A percentile compares a stretch with the other conserved stretches of the same genome.
These are phyloP conservation scores for Spermophilus dauricus DNA, from an alignment of 2,113 vertebrate species.

Conservation along the genomic window DNA sequence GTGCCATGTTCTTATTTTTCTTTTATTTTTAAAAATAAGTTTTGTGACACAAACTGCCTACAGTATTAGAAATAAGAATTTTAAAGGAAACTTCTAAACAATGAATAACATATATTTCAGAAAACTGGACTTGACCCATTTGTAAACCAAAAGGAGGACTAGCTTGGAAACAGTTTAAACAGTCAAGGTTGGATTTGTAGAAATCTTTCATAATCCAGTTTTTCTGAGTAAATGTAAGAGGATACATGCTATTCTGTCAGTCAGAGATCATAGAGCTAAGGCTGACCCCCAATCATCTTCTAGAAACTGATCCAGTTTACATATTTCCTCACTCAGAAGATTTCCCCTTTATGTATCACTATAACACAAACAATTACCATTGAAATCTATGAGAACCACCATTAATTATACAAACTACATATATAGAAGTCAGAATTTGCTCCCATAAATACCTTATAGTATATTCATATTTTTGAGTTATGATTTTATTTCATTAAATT, in stretches of 20 bases:
- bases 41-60: background rate
- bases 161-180: slow-evolving; percentile 9
- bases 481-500: background rate
- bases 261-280: background rate
- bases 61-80: slow-evolving; percentile 11
- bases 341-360: background rate
- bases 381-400: background rate
- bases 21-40: background rate
- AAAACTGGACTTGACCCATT: background rate
- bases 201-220: background rate
- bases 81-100: background rate
- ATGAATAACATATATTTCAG: background rate
- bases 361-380: background rate
- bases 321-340: background rate
- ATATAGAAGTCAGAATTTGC: slow-evolving; percentile 22
- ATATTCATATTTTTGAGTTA: background rate
- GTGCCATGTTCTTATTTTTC: background rate
- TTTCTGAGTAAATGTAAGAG: background rate
- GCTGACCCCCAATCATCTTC: background rate
- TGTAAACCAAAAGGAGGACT: background rate
- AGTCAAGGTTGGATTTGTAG: background rate
- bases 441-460: background rate
- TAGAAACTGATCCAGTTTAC: background rate
- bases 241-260: background rate
- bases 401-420: background rate